These are phyloP conservation scores for Drosophila differens DNA, from an alignment of 2,888 invertebrate genomes.

Conservation along the genomic window DNA sequence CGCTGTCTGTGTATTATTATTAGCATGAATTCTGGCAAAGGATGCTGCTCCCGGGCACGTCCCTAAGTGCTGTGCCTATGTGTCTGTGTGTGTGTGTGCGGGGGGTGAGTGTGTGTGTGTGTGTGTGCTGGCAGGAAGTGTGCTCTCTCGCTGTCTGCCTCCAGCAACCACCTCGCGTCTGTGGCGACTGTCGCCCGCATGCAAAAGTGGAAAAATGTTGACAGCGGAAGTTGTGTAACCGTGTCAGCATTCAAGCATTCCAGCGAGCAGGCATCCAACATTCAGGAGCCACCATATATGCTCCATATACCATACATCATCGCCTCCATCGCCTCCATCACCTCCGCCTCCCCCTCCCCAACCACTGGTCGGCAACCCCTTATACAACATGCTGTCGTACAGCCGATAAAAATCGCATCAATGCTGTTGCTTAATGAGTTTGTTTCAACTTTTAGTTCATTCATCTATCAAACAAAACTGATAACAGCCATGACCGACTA, in stretches of 20 bases:
- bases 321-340: not conserved
- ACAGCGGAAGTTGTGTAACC: slow-evolving; percentile 65
- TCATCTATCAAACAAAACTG: slow-evolving; percentile 26
- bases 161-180: slow-evolving; percentile 2
- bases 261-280: slow-evolving; percentile 25
- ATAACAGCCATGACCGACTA: not conserved
- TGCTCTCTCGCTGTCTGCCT: slow-evolving; percentile 14
- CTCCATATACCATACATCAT: not conserved
- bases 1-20: slow-evolving; percentile 37
- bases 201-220: slow-evolving; percentile 49
- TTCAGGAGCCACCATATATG: not conserved
- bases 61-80: slow-evolving; percentile 12
- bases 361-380: not conserved
- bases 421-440: slow-evolving; percentile 69
- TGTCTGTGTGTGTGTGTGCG: slow-evolving; percentile 13
- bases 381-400: slow-evolving; percentile 5
- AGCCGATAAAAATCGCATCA: slow-evolving; percentile 48
- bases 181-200: slow-evolving; percentile 13
- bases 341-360: too few species aligned
- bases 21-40: slow-evolving; percentile 76
- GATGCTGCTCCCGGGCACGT: slow-evolving; percentile 55
- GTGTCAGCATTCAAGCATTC: slow-evolving; percentile 38
- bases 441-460: slow-evolving; percentile 44
- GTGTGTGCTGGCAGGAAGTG: slow-evolving; percentile 60
- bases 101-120: slow-evolving; percentile 1